A percentile compares a stretch with the other conserved stretches of the same genome.
Conservation (phyloP, 1,140 invertebrate species). For the Notospermus geniculatus region DNA sequence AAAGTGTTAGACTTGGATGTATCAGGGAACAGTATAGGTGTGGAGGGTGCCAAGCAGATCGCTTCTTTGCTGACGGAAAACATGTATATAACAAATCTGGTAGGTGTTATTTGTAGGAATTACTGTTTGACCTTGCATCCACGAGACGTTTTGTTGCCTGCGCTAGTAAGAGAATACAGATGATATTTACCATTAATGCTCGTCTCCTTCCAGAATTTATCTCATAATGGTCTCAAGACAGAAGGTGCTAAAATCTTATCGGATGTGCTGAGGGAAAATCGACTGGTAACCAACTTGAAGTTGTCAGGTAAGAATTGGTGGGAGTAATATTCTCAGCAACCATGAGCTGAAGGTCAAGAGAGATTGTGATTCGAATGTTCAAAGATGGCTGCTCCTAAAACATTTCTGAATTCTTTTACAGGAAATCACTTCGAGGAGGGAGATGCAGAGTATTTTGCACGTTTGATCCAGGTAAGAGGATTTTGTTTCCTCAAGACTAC, state of each 20-base stretch:
- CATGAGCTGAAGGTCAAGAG: no score
- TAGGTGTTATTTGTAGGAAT: no score
- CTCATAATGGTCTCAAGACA: constrained; percentile 24
- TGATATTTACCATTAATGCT: neutral
- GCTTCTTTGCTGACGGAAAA: no score
- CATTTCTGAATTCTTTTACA: constrained; percentile 7
- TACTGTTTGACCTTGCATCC: no score
- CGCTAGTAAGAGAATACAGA: no score
- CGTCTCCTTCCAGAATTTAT: constrained; percentile 27
- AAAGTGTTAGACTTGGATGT: no score
- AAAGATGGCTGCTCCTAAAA: no score
- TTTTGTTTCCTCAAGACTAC: neutral
- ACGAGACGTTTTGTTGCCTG: no score
- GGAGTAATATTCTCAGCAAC: neutral
- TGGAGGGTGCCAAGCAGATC: no score
- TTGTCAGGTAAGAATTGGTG: constrained; percentile 61
- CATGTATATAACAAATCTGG: no score
- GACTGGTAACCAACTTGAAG: constrained; percentile 78
- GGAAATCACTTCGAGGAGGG: constrained; percentile 32
- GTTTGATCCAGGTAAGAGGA: constrained; percentile 31
- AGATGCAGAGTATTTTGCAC: constrained; percentile 23
- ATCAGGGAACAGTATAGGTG: no score
- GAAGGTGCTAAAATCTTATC: constrained; percentile 60
- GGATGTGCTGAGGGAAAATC: constrained; percentile 76
- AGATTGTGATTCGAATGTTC: no score